A percentile compares a stretch with the other conserved stretches of the same genome.
Evolutionary conservation across 1,140 invertebrate species (phyloP).

Genomic region (Philotrypesis tridentata): DNA sequence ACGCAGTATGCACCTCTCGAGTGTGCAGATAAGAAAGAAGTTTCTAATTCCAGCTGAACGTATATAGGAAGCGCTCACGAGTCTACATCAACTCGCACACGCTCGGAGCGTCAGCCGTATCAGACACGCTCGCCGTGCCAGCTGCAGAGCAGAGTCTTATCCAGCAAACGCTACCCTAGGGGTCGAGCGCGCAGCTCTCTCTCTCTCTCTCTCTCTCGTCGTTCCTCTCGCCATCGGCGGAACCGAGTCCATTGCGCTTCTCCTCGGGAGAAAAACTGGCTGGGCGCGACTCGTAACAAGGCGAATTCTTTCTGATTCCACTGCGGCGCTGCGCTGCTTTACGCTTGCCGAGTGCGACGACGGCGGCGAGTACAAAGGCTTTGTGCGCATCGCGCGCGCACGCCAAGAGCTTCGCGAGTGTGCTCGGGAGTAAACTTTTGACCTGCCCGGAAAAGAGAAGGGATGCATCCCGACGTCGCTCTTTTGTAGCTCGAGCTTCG

Average conservation of each 20-base stretch:
- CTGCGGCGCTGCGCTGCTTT: background rate
- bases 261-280: background rate
- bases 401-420: background rate
- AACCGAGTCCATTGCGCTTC: background rate
- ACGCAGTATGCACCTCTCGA: too few species aligned
- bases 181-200: too few species aligned
- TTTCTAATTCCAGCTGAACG: too few species aligned
- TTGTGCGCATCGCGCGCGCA: background rate
- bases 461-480: background rate
- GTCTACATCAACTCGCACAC: background rate
- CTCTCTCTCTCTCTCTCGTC: too few species aligned
- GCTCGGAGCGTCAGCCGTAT: background rate
- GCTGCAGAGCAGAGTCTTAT: background rate
- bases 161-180: background rate
- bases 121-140: background rate
- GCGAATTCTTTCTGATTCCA: conserved; percentile 13
- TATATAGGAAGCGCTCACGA: background rate
- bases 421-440: conserved; percentile 7
- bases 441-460: background rate
- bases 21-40: background rate
- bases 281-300: conserved; percentile 21
- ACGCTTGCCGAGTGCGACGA: background rate
- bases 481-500: background rate
- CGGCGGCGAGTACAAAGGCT: conserved; percentile 22
- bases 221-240: background rate